A percentile compares a stretch with the other conserved stretches of the same genome.
phyloP scores from a whole-genome alignment of 2,797 vertebrate species.

The Stomatorhinus walkeri region DNA sequence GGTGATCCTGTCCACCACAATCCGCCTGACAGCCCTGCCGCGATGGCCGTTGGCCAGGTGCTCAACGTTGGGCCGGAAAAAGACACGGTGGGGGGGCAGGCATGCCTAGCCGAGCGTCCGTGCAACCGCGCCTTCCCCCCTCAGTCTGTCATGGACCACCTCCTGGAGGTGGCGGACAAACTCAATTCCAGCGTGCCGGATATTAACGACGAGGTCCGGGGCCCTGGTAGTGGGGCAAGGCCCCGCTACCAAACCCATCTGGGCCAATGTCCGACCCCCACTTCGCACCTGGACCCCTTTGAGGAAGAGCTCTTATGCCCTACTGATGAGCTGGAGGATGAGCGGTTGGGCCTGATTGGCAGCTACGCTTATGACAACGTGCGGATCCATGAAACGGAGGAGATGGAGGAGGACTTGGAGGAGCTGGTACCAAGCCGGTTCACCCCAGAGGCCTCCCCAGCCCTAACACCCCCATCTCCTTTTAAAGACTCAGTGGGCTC shows the following conservation, averaged over 20 bases:
- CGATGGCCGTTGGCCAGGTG: conserved; percentile 56
- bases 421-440: conserved; percentile 66
- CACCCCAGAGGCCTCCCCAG: conserved; percentile 73
- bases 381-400: conserved; percentile 58
- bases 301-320: conserved; percentile 49
- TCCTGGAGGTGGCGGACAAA: conserved; percentile 72
- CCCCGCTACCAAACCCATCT: conserved; percentile 52
- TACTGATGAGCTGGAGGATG: conserved; percentile 59
- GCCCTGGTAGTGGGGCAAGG: conserved; percentile 47
- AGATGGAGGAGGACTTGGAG: conserved; percentile 49
- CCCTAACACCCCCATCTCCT: conserved; percentile 88
- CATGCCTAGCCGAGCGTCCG: conserved; percentile 61
- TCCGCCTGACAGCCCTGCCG: conserved; percentile 59
- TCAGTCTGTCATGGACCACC: conserved; percentile 55
- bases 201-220: conserved; percentile 43
- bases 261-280: conserved; percentile 55
- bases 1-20: conserved; percentile 56
- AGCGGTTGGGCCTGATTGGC: conserved; percentile 80
- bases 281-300: conserved; percentile 57
- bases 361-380: conserved; percentile 76
- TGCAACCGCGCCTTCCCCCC: conserved; percentile 56
- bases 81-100: conserved; percentile 59
- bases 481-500: conserved; percentile 92
- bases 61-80: conserved; percentile 27
- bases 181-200: conserved; percentile 64